These are phyloP conservation scores for Brachionus rubens DNA, from an alignment of 1,140 invertebrate genomes.

Conservation along the genomic window DNA sequence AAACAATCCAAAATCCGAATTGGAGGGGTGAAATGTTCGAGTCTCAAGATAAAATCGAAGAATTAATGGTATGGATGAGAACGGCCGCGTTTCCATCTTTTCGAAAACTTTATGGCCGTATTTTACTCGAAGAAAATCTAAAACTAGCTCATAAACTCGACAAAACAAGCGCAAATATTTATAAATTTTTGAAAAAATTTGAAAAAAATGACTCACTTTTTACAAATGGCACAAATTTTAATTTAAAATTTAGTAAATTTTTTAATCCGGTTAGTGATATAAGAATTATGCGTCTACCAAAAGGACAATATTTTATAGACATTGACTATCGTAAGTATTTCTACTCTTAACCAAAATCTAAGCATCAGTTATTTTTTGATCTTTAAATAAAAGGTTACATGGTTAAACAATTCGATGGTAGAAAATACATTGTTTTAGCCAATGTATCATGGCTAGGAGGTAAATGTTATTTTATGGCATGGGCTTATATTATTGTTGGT, in stretches of 20 bases:
- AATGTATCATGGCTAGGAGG: constrained; percentile 92
- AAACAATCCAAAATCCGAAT: constrained; percentile 62
- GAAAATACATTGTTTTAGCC: constrained; percentile 87
- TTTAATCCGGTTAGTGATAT: neutral
- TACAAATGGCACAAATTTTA: neutral
- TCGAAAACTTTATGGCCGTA: constrained; percentile 82
- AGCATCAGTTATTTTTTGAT: neutral
- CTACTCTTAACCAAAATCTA: constrained; percentile 47
- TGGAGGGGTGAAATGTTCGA: constrained; percentile 81
- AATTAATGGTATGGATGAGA: constrained; percentile 97
- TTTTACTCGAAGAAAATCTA: constrained; percentile 68
- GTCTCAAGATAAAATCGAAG: constrained; percentile 91
- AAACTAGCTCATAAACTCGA: constrained; percentile 65
- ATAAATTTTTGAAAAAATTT: constrained; percentile 18
- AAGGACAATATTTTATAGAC: constrained; percentile 71
- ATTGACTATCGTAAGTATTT: constrained; percentile 70
- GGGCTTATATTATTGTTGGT: constrained; percentile 96
- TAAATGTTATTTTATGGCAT: constrained; percentile 95
- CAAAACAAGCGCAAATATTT: neutral
- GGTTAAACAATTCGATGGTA: constrained; percentile 83
- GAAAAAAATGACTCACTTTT: constrained; percentile 25
- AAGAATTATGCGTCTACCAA: neutral
- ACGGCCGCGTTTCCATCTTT: constrained; percentile 92
- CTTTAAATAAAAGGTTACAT: constrained; percentile 70
- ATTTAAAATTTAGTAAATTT: neutral